phyloP scores from a whole-genome alignment of 2,888 invertebrate species.

The Chrysomela aeneicollis region DNA sequence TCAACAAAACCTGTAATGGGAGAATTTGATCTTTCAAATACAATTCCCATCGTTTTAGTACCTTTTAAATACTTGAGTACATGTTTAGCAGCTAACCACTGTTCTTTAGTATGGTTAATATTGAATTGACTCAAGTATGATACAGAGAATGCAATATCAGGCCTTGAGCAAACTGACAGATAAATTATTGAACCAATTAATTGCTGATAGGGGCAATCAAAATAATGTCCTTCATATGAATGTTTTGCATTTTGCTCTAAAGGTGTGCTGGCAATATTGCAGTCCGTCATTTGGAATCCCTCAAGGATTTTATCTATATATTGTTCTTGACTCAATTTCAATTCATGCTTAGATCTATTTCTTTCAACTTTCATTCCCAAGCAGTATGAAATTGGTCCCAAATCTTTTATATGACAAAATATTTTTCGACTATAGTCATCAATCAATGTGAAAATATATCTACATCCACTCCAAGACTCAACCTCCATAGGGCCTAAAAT shows the following conservation, averaged over 20 bases:
- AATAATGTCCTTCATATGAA: too few relatives aligned
- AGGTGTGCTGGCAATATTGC: slow-evolving; percentile 26
- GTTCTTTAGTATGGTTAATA: slow-evolving; percentile 21
- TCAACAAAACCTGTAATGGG: too few relatives aligned
- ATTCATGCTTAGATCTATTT: slow-evolving; percentile 22
- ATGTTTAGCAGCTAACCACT: slow-evolving; percentile 48
- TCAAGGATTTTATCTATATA: slow-evolving; percentile 29
- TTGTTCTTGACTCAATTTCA: slow-evolving; percentile 31
- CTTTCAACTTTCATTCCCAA: slow-evolving; percentile 31
- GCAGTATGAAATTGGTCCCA: slow-evolving; percentile 26
- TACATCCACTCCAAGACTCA: slow-evolving; percentile 29
- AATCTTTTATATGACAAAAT: slow-evolving; percentile 26
- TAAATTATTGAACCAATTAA: slow-evolving; percentile 32
- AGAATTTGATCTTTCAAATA: too few relatives aligned
- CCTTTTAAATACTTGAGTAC: slow-evolving; percentile 44
- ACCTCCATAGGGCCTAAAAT: slow-evolving; percentile 33
- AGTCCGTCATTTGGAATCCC: slow-evolving; percentile 29
- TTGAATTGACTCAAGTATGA: slow-evolving; percentile 32
- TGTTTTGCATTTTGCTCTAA: too few relatives aligned
- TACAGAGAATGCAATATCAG: slow-evolving; percentile 30
- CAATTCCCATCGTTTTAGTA: too few relatives aligned
- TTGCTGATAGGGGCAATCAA: too few relatives aligned
- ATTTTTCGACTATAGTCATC: slow-evolving; percentile 34
- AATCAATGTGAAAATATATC: slow-evolving; percentile 29
- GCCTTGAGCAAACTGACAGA: slow-evolving; percentile 25